Evolutionary conservation across 2,888 invertebrate species (phyloP).

Genomic region (Miltochrista miniata): DNA sequence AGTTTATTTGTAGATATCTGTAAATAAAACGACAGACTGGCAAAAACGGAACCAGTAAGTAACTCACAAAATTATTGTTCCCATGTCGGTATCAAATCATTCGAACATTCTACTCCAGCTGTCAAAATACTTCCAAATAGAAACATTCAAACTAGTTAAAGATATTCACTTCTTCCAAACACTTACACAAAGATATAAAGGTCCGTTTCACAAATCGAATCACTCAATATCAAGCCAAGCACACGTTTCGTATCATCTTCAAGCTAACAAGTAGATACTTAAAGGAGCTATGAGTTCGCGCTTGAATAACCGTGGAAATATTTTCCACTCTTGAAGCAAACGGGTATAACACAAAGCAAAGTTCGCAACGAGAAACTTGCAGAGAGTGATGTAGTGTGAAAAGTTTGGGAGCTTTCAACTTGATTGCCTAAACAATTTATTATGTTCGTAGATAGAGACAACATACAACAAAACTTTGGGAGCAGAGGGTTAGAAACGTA

Average conservation of each 20-base stretch:
- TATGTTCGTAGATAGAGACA: constrained; percentile 21
- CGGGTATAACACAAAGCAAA: constrained; percentile 36
- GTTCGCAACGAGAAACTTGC: constrained; percentile 31
- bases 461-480: not conserved
- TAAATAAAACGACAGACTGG: too few species aligned
- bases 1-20: too few species aligned
- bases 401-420: constrained; percentile 59
- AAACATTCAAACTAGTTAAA: not conserved
- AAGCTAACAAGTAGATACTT: constrained; percentile 7
- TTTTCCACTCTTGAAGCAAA: constrained; percentile 36
- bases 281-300: constrained; percentile 5
- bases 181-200: not conserved
- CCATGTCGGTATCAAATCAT: too few species aligned
- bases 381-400: constrained; percentile 21
- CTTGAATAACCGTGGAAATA: constrained; percentile 23
- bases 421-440: constrained; percentile 72
- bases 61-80: too few species aligned
- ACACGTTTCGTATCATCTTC: constrained; percentile 9
- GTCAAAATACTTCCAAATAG: not conserved
- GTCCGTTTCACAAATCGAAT: constrained; percentile 7
- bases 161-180: not conserved
- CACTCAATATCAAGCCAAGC: constrained; percentile 8
- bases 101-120: too few species aligned
- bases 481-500: too few species aligned
- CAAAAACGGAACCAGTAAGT: too few species aligned